Evolutionary conservation across 2,797 vertebrate genomes (phyloP).

Genomic region (Gallinago nigripennis): DNA sequence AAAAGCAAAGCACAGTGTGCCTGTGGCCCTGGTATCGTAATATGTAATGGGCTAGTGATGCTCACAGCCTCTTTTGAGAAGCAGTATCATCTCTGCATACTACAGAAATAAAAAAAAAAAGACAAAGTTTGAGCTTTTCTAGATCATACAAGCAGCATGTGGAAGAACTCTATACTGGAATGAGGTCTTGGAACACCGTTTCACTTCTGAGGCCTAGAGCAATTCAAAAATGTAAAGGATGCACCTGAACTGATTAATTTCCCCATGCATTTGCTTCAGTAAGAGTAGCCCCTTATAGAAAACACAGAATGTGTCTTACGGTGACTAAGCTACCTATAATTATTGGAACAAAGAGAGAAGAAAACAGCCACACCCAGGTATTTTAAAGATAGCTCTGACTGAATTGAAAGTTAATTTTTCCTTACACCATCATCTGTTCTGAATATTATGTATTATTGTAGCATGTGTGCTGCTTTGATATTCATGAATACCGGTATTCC

Average conservation of each 20-base stretch:
- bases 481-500: background rate
- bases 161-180: background rate
- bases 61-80: background rate
- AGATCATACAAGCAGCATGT: background rate
- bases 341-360: background rate
- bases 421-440: background rate
- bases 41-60: accelerated
- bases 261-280: background rate
- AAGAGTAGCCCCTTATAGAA: background rate
- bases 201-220: background rate
- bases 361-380: background rate
- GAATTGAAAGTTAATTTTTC: background rate
- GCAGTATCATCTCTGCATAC: background rate
- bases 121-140: background rate
- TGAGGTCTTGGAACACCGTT: background rate
- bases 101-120: background rate
- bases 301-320: background rate
- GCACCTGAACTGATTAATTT: background rate
- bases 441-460: background rate
- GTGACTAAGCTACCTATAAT: background rate
- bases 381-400: background rate
- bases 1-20: background rate
- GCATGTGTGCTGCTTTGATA: background rate
- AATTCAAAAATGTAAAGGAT: background rate
- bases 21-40: accelerated